Conservation (phyloP, 2,113 vertebrate species). For the Diadophis punctatus region DNA sequence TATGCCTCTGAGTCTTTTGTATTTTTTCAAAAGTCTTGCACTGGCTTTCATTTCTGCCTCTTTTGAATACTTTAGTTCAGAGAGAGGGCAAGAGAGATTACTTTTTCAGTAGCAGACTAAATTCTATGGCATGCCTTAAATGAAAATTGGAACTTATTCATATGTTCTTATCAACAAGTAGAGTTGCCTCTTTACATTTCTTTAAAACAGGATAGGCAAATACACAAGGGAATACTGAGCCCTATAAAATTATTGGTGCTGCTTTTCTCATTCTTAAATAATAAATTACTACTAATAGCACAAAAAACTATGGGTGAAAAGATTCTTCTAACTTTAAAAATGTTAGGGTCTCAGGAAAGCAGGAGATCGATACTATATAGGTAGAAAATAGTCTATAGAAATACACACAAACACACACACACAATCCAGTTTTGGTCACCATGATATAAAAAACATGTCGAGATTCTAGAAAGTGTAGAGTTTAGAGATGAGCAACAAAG, state of each 20-base stretch:
- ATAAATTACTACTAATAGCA: not conserved
- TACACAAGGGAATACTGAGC: not conserved
- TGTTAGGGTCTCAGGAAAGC: not conserved
- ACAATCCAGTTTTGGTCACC: too few relatives aligned
- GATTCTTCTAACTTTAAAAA: not conserved
- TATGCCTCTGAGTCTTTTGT: slow-evolving; percentile 45
- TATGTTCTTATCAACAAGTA: not conserved
- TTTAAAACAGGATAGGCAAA: not conserved
- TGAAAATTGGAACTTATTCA: not conserved
- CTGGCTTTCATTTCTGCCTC: slow-evolving; percentile 9
- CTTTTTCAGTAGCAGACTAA: not conserved
- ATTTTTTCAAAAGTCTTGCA: slow-evolving; percentile 48
- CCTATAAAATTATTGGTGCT: not conserved
- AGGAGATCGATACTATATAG: not conserved
- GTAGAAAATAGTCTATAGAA: not conserved
- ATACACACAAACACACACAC: too few relatives aligned
- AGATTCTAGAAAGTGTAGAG: too few relatives aligned
- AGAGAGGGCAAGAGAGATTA: not conserved
- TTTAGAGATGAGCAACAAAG: too few relatives aligned
- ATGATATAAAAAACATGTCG: too few relatives aligned
- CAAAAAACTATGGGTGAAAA: not conserved
- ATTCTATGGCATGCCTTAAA: not conserved
- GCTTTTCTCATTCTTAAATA: not conserved
- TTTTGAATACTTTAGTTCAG: not conserved
- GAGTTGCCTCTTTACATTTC: not conserved